Evolutionary conservation across 2,888 invertebrate species (phyloP), one percentile per base, ranked within the genome.

Genomic region (Seira ritae): DNA sequence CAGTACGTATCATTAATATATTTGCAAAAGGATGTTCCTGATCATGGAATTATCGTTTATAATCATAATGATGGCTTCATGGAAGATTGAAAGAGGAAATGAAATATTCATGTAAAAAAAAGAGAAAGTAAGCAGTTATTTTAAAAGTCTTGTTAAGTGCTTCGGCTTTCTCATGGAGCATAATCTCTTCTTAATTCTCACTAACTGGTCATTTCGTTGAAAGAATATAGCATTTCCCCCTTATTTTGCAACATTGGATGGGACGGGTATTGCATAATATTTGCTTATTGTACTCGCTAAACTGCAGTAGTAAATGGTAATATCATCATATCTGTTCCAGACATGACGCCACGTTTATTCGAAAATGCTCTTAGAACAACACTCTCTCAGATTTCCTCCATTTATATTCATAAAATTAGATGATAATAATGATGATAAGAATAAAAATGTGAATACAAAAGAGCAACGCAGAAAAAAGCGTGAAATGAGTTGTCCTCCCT

Each of bases 401-500:
- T 73, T 73, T 73, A 42, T 73, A 73, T 65, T 73, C 73, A 73
- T 73, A 73, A 73, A 73, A 73, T 73, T 73, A 65, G 73, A 73
- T 24, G 65, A 65, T 65, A 42, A n/a, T n/a, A n/a, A n/a, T n/a
- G n/a, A 73, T 73, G 65, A 73, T 65, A 65, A 62, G 31, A 73
- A 73, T 62, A 17, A 6, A 62, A 68, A n/a, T n/a, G n/a, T n/a
- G n/a, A n/a, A n/a, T n/a, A n/a, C n/a, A n/a, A n/a, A n/a, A n/a
- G n/a, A n/a, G n/a, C n/a, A n/a, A n/a, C n/a, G n/a, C n/a, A n/a
- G n/a, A n/a, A n/a, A n/a, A n/a, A n/a, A n/a, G n/a, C n/a, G n/a
- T n/a, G n/a, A n/a, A n/a, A n/a, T n/a, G n/a, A n/a, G n/a, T n/a
- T n/a, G n/a, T n/a, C n/a, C n/a, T n/a, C n/a, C n/a, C n/a, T n/a